Percentiles rank a stretch among this genome's conserved stretches.
Conservation (phyloP, 1,140 invertebrate species). For the Aphaenogaster floridana region DNA sequence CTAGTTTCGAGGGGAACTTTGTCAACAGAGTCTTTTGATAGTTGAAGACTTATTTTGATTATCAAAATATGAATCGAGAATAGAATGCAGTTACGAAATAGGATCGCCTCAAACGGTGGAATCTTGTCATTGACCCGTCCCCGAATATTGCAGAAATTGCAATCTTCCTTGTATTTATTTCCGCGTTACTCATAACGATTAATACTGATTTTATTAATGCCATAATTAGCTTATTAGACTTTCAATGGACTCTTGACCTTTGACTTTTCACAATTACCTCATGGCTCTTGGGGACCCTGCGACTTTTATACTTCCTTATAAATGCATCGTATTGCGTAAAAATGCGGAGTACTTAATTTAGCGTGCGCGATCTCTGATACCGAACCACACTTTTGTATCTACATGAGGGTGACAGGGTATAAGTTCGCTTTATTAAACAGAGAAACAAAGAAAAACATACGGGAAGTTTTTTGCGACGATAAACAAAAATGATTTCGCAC, state of each 20-base stretch:
- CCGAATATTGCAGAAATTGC: neutral
- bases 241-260: slow-evolving; percentile 14
- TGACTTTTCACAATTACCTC: slow-evolving; percentile 26
- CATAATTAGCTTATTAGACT: slow-evolving; percentile 23
- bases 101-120: neutral
- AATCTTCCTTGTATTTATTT: neutral
- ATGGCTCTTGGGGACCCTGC: slow-evolving; percentile 26
- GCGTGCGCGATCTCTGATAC: slow-evolving; percentile 17
- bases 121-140: slow-evolving; percentile 36
- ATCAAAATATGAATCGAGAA: neutral
- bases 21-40: slow-evolving; percentile 31
- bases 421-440: slow-evolving; percentile 22
- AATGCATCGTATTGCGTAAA: neutral
- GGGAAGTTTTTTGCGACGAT: neutral
- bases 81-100: neutral
- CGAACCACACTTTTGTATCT: slow-evolving; percentile 26
- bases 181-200: neutral
- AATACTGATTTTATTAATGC: slow-evolving; percentile 20
- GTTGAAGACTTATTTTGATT: slow-evolving; percentile 17
- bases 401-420: slow-evolving; percentile 49
- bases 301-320: slow-evolving; percentile 51
- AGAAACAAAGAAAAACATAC: slow-evolving; percentile 5
- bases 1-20: slow-evolving; percentile 59
- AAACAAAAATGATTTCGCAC: slow-evolving; percentile 54
- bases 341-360: slow-evolving; percentile 43